A percentile compares a stretch with the other conserved stretches of the same genome.
phyloP scores from a whole-genome alignment of 2,113 vertebrate genomes.

The Cyphomyrus discorhynchus region DNA sequence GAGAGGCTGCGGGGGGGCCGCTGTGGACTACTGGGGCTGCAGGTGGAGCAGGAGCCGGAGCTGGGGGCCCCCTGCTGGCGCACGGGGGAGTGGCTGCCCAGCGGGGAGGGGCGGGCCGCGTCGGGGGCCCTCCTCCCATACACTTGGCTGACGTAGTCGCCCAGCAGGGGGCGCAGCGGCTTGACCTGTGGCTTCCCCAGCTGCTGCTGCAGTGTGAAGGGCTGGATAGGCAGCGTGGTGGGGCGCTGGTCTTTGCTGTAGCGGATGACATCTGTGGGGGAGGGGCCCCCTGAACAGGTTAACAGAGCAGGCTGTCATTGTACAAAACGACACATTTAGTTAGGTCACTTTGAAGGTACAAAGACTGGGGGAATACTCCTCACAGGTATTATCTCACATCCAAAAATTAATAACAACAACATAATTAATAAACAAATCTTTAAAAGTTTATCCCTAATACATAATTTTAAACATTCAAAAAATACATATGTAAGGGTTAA shows the following conservation, averaged over 20 bases:
- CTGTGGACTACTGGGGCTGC: constrained; percentile 58
- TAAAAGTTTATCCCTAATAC: not conserved
- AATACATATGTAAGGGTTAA: not conserved
- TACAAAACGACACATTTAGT: not conserved
- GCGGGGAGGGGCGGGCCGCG: constrained; percentile 64
- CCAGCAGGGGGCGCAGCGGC: constrained; percentile 71
- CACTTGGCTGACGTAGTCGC: constrained; percentile 74
- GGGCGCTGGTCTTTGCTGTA: constrained; percentile 90
- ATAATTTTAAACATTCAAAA: not conserved
- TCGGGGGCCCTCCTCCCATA: constrained; percentile 56
- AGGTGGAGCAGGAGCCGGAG: constrained; percentile 75
- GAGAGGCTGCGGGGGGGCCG: constrained; percentile 55
- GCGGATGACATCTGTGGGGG: constrained; percentile 60
- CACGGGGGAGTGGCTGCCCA: constrained; percentile 70
- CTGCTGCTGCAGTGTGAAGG: constrained; percentile 81
- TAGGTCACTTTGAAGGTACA: not conserved
- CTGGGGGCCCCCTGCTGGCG: constrained; percentile 66
- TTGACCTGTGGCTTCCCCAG: constrained; percentile 64
- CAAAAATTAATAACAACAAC: not conserved
- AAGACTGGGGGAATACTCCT: not conserved
- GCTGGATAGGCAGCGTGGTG: constrained; percentile 90
- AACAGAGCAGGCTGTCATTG: not conserved
- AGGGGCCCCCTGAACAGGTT: constrained; percentile 55
- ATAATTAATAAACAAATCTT: not conserved
- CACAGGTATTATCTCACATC: not conserved